These are phyloP conservation scores for Bombycilla garrulus DNA, from an alignment of 2,113 vertebrate genomes.

Conservation along the genomic window DNA sequence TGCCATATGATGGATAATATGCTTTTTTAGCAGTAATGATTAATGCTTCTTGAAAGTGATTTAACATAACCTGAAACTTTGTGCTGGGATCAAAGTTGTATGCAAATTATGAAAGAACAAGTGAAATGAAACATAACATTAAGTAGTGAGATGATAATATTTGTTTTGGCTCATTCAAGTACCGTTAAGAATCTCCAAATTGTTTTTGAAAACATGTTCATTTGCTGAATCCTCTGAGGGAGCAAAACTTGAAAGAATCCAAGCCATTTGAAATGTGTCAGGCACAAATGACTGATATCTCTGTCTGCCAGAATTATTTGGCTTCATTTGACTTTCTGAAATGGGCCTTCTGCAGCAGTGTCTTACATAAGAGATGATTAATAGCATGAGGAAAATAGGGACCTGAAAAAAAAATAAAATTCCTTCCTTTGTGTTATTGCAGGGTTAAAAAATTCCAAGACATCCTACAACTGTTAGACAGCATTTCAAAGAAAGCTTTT, in stretches of 20 bases:
- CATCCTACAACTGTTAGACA: neutral
- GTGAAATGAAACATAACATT: neutral
- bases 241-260: neutral
- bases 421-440: neutral
- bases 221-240: neutral
- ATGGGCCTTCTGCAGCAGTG: neutral
- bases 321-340: neutral
- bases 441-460: neutral
- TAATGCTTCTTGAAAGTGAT: neutral
- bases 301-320: neutral
- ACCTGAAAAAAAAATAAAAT: neutral
- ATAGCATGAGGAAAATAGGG: conserved; percentile 7
- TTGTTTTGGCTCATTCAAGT: neutral
- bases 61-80: neutral
- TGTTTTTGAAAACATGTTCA: neutral
- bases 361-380: conserved; percentile 2
- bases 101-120: neutral
- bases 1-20: neutral
- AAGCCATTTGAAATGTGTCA: neutral
- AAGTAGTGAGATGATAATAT: neutral
- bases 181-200: neutral
- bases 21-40: neutral
- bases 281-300: neutral
- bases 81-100: neutral
- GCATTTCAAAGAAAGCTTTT: conserved; percentile 20